Conservation (phyloP, 2,113 vertebrate species). For the Tursiops truncatus region DNA sequence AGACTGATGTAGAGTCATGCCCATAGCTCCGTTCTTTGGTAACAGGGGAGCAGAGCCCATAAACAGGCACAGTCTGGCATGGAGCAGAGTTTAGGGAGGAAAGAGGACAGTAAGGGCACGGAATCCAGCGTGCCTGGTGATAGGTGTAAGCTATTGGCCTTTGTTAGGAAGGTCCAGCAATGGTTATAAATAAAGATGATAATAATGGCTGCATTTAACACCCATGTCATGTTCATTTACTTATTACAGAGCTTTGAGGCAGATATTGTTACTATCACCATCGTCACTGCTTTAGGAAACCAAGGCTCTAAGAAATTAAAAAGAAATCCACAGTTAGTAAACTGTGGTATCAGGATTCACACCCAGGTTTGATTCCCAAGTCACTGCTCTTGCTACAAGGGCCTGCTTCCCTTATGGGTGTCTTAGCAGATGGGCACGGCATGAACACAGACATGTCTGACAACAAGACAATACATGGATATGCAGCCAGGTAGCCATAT, state of each 20-base stretch:
- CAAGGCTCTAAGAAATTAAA: neutral
- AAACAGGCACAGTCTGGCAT: neutral
- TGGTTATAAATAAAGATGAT: neutral
- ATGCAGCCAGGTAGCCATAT: conserved; percentile 50
- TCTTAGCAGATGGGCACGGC: conserved; percentile 16
- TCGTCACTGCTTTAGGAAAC: neutral
- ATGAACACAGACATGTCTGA: conserved; percentile 22
- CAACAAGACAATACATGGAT: neutral
- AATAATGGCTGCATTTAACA: neutral
- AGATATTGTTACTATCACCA: neutral
- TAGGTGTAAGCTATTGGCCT: neutral
- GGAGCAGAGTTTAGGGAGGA: neutral
- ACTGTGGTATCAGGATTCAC: neutral
- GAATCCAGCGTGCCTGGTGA: neutral
- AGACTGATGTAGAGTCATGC: neutral
- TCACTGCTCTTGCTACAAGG: neutral
- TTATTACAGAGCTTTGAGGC: neutral
- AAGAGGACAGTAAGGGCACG: neutral
- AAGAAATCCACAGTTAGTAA: neutral
- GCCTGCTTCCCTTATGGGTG: neutral
- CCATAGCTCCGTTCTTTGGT: neutral
- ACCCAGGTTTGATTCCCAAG: neutral
- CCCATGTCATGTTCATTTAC: neutral
- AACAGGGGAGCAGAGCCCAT: neutral
- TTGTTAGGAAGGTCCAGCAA: neutral